Base-by-base conservation (phyloP, 2,113 vertebrate species). In the Helogale parvula region DNA sequence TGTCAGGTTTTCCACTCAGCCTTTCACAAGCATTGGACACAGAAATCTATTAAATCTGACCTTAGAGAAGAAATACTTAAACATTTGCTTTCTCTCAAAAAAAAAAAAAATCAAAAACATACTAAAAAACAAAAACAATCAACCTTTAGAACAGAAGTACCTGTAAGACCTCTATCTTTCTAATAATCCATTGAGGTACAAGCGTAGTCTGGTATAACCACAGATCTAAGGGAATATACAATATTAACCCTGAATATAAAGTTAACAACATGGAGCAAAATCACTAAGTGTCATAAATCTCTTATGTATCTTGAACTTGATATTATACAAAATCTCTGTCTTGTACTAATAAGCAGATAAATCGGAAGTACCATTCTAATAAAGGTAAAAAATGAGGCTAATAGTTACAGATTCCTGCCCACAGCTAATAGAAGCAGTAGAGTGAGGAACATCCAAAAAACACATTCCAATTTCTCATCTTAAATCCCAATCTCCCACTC, bases 221-320 rank as follows among this genome's bases (percentile, higher is more conserved):
- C 35, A 96, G 45, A 27, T 45, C 33, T 85, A 54, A 54, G 72
- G 41, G 15, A 77, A 71, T 54, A 45, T 17, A 68, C 76, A 69
- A 45, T 41, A 94, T 66, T 88, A 87, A 86, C 76, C 93, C 69
- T 45, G 38, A 97, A 65, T 60, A 74, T 68, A 77, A 95, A 87
- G 77, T 96, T 94, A 94, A 93, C 84, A 82, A 93, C 92, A 33
- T 93, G 45, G 41, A 96, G 68, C 81, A 94, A 94, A 84, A 90
- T 79, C 33, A 54, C 69, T 93, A 81, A 96, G 76, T 71, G 74
- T 35, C 74, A 84, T 52, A 96, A 92, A 80, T 87, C 66, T 60
- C 41, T 92, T 95, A 74, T 90, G 33, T 84, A 71, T 90, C 47
- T 66, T 94, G 45, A 96, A 88, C 89, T 17, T 72, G 17, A 81